Base-by-base conservation (phyloP, 2,888 invertebrate genomes). In the Aelia acuminata region DNA sequence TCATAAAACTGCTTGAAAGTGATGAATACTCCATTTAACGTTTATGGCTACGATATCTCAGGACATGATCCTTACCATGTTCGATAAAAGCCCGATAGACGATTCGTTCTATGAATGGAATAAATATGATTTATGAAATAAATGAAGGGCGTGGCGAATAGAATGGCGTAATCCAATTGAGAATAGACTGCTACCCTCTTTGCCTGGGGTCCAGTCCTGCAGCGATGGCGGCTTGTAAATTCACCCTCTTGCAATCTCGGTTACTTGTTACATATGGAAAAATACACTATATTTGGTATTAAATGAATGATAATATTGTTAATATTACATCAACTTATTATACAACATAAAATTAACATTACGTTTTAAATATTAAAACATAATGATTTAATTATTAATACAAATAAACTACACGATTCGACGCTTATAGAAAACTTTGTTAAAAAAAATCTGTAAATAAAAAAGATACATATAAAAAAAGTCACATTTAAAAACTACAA, bases 91-190 rank as follows among this genome's bases (percentile, higher is more conserved):
- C 7, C 18, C 0, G 20, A 70, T 13, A 35, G 31, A 35, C 26
- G n/a, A 26, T 70, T 7, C 18, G 31, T 70, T 70, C 20, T 35
- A 70, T 70, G 63, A 70, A 70, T 70, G 31, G 63, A 20, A 35
- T 70, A 70, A 70, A 20, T 70, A 10, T 26, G 35, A 70, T 70
- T 35, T 70, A 70, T 70, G 63, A 35, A 70, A 20, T 43, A 80
- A n/a, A n/a, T 80, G 80, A 80, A 80, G 43, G 43, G 80, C 43
- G 80, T 47, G 80, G 43, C 43, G n/a, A 80, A 80, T 80, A 47
- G 43, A 3, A 80, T 80, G 80, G 43, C 39, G 43, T 80, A 80
- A 43, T 80, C 80, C 80, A 47, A 80, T 80, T 47, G 80, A 80
- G 80, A 47, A 80, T 80, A 43, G 80, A 22, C 43, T 22, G n/a